These are phyloP conservation scores for Micronycteris hirsuta DNA, from an alignment of 2,113 vertebrate species.

Conservation along the genomic window DNA sequence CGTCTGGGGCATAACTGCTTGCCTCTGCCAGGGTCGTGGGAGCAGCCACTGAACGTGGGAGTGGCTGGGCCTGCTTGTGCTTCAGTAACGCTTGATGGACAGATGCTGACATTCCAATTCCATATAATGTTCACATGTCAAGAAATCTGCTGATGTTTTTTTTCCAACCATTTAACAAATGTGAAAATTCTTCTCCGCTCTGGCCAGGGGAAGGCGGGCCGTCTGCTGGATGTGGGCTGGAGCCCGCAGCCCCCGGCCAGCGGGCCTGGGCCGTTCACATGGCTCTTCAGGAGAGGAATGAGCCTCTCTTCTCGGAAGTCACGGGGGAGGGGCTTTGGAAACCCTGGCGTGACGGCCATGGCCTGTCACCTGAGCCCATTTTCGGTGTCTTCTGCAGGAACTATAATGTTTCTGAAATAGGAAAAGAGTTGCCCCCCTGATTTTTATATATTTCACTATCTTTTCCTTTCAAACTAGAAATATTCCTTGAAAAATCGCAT, in stretches of 20 bases:
- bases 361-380: not conserved
- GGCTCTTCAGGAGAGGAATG: not conserved
- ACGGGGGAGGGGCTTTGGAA: not conserved
- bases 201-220: not conserved
- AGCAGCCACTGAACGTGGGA: not conserved
- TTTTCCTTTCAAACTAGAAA: constrained; percentile 50
- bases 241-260: not conserved
- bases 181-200: not conserved
- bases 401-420: constrained; percentile 41
- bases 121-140: not conserved
- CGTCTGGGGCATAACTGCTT: not conserved
- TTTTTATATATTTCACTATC: not conserved
- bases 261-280: not conserved
- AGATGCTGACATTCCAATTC: not conserved
- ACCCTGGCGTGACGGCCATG: not conserved
- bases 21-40: too few species aligned
- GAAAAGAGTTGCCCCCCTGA: constrained; percentile 1
- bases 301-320: not conserved
- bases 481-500: constrained; percentile 33
- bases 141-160: not conserved
- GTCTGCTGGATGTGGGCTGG: not conserved
- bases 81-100: not conserved
- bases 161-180: not conserved
- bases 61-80: not conserved
- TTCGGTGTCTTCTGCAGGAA: not conserved